Evolutionary conservation across 1,140 invertebrate species (phyloP).

Genomic region (Drosophila sp.): DNA sequence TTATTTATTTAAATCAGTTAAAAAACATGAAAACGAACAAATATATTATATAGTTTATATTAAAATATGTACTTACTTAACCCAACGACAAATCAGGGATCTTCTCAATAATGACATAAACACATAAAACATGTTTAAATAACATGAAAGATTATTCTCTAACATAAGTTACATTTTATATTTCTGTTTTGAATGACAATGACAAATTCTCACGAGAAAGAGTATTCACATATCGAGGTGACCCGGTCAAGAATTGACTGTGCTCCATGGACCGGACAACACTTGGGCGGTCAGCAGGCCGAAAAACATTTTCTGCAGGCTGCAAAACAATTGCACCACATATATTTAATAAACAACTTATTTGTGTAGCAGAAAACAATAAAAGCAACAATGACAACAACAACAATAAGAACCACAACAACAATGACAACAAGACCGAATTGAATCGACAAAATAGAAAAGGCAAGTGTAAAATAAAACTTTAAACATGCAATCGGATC

Average conservation of each 20-base stretch:
- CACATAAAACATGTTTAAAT: too few species aligned
- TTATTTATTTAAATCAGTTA: too few species aligned
- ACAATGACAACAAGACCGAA: slow-evolving; percentile 22
- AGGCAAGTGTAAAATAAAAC: slow-evolving; percentile 13
- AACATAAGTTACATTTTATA: too few species aligned
- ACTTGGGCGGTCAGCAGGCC: slow-evolving; percentile 25
- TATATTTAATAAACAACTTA: slow-evolving; percentile 77
- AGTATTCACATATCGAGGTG: slow-evolving; percentile 7
- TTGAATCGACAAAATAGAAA: neutral
- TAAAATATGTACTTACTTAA: too few species aligned
- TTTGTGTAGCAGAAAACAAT: slow-evolving; percentile 23
- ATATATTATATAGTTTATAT: too few species aligned
- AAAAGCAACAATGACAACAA: slow-evolving; percentile 43
- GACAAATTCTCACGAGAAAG: neutral
- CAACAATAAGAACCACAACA: slow-evolving; percentile 54
- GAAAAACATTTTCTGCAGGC: slow-evolving; percentile 54
- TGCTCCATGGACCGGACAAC: neutral
- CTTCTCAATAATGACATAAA: too few species aligned
- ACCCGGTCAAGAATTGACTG: neutral
- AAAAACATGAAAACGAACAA: too few species aligned
- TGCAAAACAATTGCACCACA: slow-evolving; percentile 74
- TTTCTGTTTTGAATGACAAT: too few species aligned
- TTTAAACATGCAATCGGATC: too few species aligned
- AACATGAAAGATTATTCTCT: too few species aligned
- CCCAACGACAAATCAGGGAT: too few species aligned